phyloP scores from a whole-genome alignment of 2,888 invertebrate species.

The Ochropleura plecta region DNA sequence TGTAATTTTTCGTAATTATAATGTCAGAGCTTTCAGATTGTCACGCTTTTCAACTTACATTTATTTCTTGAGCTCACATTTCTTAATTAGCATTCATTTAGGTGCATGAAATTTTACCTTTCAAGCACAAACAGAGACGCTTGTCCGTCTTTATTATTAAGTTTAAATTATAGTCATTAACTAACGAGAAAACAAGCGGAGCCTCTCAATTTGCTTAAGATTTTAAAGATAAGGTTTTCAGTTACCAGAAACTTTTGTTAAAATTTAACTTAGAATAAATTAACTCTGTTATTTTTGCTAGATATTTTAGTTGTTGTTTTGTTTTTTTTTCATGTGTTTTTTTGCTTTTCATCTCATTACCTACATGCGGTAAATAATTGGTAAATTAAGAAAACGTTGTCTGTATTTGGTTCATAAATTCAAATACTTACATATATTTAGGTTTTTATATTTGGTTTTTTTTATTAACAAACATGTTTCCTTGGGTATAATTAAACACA shows the following conservation, averaged over 20 bases:
- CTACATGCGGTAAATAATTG: not conserved
- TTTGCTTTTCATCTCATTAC: conserved; percentile 3
- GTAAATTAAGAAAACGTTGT: not conserved
- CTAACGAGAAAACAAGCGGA: conserved; percentile 82
- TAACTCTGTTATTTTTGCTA: conserved; percentile 40
- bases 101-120: conserved; percentile 85
- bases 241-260: conserved; percentile 75
- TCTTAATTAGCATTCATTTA: conserved; percentile 85
- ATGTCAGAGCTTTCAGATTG: conserved; percentile 73
- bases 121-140: conserved; percentile 85
- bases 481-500: not conserved
- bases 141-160: conserved; percentile 88
- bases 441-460: not conserved
- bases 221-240: conserved; percentile 78
- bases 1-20: conserved; percentile 72
- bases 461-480: not conserved
- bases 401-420: not conserved
- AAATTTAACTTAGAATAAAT: conserved; percentile 57
- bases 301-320: conserved; percentile 21
- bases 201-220: conserved; percentile 79
- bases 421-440: not conserved
- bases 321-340: not conserved
- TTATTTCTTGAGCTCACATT: conserved; percentile 82
- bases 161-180: conserved; percentile 88
- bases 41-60: conserved; percentile 76